phyloP scores from a whole-genome alignment of 2,113 vertebrate genomes.

The Tupaia chinensis region DNA sequence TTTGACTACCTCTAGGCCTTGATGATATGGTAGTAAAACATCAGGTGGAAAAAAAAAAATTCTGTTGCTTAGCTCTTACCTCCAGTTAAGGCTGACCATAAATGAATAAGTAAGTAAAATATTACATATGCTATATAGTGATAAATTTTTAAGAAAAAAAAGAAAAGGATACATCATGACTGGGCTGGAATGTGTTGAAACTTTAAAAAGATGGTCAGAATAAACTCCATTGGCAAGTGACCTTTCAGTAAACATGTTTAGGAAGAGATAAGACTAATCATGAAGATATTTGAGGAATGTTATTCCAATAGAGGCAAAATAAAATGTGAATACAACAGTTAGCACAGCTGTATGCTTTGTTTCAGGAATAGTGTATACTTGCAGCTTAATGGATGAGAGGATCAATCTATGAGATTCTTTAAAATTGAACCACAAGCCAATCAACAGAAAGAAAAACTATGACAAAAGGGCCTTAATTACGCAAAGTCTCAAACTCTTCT shows the following conservation, averaged over 20 bases:
- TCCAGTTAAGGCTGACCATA: background rate
- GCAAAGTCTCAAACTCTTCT: background rate
- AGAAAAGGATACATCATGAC: background rate
- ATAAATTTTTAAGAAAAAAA: background rate
- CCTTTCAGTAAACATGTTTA: background rate
- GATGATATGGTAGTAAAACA: background rate
- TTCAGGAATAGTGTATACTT: background rate
- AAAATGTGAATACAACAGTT: background rate
- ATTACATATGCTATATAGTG: background rate
- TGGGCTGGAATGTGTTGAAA: background rate
- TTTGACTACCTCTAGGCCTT: background rate
- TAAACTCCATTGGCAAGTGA: background rate
- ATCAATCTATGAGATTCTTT: background rate
- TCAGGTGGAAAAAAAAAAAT: background rate
- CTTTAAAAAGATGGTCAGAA: background rate
- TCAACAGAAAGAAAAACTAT: background rate
- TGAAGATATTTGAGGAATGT: background rate
- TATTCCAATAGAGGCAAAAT: background rate
- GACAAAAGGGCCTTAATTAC: background rate
- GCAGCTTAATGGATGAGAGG: background rate
- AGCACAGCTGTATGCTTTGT: background rate
- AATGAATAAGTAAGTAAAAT: background rate
- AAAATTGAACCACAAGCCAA: background rate
- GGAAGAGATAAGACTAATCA: background rate
- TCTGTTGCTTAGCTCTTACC: background rate